Base-by-base conservation (phyloP, 30 jellyfish, hydroid and myxozoan species). In the Mastigias papua region DNA sequence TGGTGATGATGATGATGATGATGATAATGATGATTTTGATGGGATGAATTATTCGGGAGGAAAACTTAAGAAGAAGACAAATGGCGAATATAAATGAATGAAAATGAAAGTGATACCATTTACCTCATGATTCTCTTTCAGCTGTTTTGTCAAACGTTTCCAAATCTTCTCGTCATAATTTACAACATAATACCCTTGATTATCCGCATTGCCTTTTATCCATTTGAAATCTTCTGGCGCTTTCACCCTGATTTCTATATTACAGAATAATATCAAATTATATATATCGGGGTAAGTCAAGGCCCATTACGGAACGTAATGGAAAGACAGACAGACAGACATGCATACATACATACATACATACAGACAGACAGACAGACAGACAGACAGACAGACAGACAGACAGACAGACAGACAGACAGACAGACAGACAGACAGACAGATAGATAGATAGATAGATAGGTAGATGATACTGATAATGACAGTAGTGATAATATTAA, bases 141-240 rank as follows among this genome's bases (percentile, higher is more conserved):
- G 75, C 73, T 96, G 99, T 26, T 70, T 77, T 9, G 63, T 83
- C n/a, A 96, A 69, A 35, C 51, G 82, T 21, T 75, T 37, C 99
- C 99, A 96, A 8, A 91, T 90, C 27, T 84, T 68, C 25, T 92
- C 75, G 30, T 91, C 98, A 68, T 96, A 96, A 80, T 96, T 96
- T 23, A 92, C 98, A 4, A 96, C 72, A 80, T 91, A 96, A 86
- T 61, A 96, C 1, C 98, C 99, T 1, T 78, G 78, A 46, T 86
- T 81, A 8, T 88, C 91, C 28, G 83, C 90, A 54, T 96, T 96
- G 16, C 91, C 98, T 86, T 96, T 96, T 32, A 96, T 26, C 99
- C 99, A 96, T 25, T 65, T 70, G 30, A 83, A 83, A 57, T 54
- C 87, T 31, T 58, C 33, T 69, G 87, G 87, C 0, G 93, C 93